Evolutionary conservation across 2,888 invertebrate species (phyloP).

Genomic region (Tethea ocularis): DNA sequence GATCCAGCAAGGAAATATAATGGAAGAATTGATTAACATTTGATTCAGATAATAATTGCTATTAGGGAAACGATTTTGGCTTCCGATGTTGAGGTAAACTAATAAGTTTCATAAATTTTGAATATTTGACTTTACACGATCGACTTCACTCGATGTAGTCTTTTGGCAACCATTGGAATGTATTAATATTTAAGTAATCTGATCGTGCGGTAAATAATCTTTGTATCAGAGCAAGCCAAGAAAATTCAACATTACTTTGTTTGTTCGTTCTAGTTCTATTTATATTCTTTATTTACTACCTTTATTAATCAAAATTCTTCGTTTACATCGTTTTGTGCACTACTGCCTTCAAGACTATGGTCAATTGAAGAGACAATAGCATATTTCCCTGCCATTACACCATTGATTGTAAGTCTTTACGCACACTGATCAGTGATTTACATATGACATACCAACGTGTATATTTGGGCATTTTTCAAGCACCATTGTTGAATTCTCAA

Average conservation of each 20-base stretch:
- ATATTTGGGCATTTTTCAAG: conserved; percentile 3
- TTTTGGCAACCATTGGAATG: neutral
- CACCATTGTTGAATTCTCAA: conserved; percentile 4
- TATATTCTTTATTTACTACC: neutral
- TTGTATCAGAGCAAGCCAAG: neutral
- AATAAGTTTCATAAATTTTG: neutral
- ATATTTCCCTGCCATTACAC: conserved; percentile 1
- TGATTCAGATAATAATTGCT: neutral
- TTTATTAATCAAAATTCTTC: neutral
- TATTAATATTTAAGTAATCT: neutral
- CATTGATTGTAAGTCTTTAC: neutral
- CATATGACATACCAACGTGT: neutral
- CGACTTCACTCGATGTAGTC: too few species aligned
- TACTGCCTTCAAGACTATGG: neutral
- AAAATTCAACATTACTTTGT: neutral
- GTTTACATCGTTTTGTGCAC: neutral
- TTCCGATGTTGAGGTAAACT: neutral
- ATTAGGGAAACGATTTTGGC: neutral
- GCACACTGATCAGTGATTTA: neutral
- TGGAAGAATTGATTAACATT: conserved; percentile 6
- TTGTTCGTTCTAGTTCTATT: neutral
- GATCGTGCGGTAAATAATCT: neutral
- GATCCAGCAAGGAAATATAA: conserved; percentile 1
- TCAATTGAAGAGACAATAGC: neutral
- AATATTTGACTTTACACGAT: neutral